Percentiles rank a stretch among this genome's conserved stretches.
These are phyloP conservation scores for Girardinichthys multiradiatus DNA, from an alignment of 2,113 vertebrate species.

Conservation along the genomic window DNA sequence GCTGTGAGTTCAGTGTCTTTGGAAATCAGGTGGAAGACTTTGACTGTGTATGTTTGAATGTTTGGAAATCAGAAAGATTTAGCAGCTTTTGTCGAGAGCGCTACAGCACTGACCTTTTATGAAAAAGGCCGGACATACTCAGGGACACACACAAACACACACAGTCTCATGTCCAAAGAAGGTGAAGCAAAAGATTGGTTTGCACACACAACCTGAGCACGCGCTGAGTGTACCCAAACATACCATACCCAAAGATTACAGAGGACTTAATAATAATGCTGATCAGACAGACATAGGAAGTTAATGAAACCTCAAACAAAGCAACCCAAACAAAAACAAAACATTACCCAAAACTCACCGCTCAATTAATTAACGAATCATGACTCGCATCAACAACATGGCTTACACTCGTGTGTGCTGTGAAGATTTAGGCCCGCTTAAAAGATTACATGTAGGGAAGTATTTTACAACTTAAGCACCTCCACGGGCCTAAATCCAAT, in stretches of 20 bases:
- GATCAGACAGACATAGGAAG: conserved; percentile 15
- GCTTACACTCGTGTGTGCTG: background rate
- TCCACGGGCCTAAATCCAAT: background rate
- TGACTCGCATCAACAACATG: conserved; percentile 16
- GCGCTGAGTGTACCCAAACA: background rate
- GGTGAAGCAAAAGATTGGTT: background rate
- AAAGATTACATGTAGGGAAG: background rate
- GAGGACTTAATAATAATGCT: conserved; percentile 9
- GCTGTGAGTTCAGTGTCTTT: conserved; percentile 44
- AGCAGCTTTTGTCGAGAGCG: background rate
- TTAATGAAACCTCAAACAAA: conserved; percentile 27
- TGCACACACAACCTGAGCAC: background rate
- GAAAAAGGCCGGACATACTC: background rate
- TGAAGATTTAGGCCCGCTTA: background rate
- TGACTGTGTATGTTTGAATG: conserved; percentile 15
- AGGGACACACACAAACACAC: background rate
- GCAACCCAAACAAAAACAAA: background rate
- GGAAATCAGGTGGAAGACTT: conserved; percentile 1
- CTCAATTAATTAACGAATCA: conserved; percentile 10
- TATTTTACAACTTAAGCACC: background rate
- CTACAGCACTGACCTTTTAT: conserved; percentile 5
- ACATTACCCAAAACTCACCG: too few species aligned
- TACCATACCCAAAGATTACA: conserved; percentile 1
- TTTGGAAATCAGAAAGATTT: conserved; percentile 5
- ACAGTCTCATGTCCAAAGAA: conserved; percentile 3